Percentiles rank a stretch among this genome's conserved stretches.
These are phyloP conservation scores for Urophycis tenuis DNA, from an alignment of 2,797 vertebrate genomes.

Conservation along the genomic window DNA sequence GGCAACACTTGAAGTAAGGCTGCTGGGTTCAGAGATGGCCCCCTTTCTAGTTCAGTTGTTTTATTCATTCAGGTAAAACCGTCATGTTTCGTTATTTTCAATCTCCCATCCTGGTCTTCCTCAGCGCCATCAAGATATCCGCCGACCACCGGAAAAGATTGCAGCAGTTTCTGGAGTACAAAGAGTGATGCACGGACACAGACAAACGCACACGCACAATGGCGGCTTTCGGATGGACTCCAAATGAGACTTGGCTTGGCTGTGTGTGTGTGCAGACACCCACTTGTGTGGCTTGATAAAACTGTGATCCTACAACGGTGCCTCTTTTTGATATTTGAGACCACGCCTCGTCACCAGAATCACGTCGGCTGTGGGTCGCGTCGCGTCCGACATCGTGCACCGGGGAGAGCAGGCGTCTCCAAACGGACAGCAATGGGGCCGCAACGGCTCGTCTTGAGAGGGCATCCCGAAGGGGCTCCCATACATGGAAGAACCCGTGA, in stretches of 20 bases:
- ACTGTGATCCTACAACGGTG: slow-evolving; percentile 28
- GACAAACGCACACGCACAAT: background rate
- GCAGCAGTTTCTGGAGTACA: slow-evolving; percentile 94
- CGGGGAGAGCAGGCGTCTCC: background rate
- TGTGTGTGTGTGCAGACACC: slow-evolving; percentile 1
- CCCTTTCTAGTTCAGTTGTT: too few species aligned
- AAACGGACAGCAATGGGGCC: background rate
- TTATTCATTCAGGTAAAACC: background rate
- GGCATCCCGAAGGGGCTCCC: background rate
- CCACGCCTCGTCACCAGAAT: slow-evolving; percentile 18
- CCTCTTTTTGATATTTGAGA: slow-evolving; percentile 49
- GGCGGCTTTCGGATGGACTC: background rate
- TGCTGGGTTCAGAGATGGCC: background rate
- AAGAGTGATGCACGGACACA: slow-evolving; percentile 75
- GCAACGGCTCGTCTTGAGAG: background rate
- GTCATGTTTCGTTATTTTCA: background rate
- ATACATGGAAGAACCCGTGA: background rate
- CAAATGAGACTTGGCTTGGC: background rate
- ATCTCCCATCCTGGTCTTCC: background rate
- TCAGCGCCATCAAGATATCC: slow-evolving; percentile 88
- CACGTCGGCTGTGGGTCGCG: slow-evolving; percentile 22
- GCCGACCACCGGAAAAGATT: slow-evolving; percentile 90
- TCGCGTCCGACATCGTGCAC: background rate
- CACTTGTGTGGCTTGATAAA: slow-evolving; percentile 12
- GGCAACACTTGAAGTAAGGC: slow-evolving; percentile 89